phyloP scores from a whole-genome alignment of 2,797 vertebrate species.

The Chelon labrosus region DNA sequence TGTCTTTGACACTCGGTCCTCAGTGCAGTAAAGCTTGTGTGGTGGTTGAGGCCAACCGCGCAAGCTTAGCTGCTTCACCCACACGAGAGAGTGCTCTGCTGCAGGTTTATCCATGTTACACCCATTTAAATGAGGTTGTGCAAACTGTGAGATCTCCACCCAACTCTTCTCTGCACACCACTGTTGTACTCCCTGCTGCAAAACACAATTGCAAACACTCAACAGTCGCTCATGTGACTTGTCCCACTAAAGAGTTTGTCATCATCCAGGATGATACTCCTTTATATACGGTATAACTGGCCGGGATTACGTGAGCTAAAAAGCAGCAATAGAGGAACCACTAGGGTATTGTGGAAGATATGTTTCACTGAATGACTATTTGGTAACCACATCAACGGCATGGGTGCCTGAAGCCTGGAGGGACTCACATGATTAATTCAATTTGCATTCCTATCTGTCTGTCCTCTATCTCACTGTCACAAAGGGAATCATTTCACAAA shows the following conservation, averaged over 20 bases:
- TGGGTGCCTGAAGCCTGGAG: conserved; percentile 37
- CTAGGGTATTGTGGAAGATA: conserved; percentile 38
- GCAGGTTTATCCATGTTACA: background rate
- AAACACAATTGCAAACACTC: conserved; percentile 3
- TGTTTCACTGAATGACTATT: conserved; percentile 48
- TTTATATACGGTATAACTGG: too few species aligned
- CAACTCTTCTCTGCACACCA: background rate
- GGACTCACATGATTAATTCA: conserved; percentile 59
- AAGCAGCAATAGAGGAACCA: conserved; percentile 11
- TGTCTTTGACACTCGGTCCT: too few species aligned
- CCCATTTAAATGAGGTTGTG: background rate
- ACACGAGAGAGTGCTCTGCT: too few species aligned
- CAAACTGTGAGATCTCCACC: background rate
- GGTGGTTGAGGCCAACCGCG: background rate
- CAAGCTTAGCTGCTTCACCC: too few species aligned
- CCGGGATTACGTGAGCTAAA: background rate
- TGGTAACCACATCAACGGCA: conserved; percentile 24
- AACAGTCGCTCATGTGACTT: background rate
- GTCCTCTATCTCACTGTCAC: conserved; percentile 41
- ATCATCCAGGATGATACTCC: too few species aligned
- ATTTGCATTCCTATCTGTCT: conserved; percentile 38
- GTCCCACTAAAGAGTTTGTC: background rate
- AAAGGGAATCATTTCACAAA: conserved; percentile 38
- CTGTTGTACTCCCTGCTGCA: conserved; percentile 1
- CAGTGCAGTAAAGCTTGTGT: too few species aligned